Evolutionary conservation across 2,113 vertebrate genomes (phyloP).

Genomic region (Neolamprologus cancellatus): DNA sequence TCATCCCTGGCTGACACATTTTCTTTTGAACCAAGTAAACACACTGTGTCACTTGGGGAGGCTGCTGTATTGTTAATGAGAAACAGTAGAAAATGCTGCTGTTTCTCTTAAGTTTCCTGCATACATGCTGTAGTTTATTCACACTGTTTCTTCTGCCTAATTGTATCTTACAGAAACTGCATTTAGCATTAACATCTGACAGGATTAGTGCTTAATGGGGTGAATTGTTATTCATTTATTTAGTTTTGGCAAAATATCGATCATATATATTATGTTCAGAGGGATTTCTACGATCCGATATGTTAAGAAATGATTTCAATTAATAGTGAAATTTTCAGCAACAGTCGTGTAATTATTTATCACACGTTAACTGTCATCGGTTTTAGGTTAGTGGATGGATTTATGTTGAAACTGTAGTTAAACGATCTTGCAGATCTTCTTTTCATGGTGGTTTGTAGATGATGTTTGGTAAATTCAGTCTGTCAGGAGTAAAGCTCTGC

Average conservation of each 20-base stretch:
- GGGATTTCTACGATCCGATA: accelerated
- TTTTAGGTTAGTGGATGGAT: not conserved
- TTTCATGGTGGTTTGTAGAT: not conserved
- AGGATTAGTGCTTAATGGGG: not conserved
- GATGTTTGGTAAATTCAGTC: not conserved
- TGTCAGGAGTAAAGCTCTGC: not conserved
- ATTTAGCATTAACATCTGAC: not conserved
- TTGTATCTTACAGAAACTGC: not conserved
- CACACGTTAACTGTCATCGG: not conserved
- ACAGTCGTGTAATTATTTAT: accelerated
- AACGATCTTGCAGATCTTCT: not conserved
- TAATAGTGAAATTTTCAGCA: not conserved
- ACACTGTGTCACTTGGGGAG: not conserved
- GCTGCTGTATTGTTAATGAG: not conserved
- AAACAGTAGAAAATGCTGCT: not conserved
- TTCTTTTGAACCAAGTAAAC: not conserved
- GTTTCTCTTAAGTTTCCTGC: not conserved
- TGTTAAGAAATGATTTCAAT: accelerated
- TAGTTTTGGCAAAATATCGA: not conserved
- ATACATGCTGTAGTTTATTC: not conserved
- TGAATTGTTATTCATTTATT: not conserved
- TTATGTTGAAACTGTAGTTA: accelerated
- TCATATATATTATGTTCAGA: accelerated
- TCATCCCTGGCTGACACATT: not conserved
- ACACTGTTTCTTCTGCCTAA: not conserved